Evolutionary conservation across 2,888 invertebrate genomes (phyloP).

Genomic region (Eupithecia exiguata): DNA sequence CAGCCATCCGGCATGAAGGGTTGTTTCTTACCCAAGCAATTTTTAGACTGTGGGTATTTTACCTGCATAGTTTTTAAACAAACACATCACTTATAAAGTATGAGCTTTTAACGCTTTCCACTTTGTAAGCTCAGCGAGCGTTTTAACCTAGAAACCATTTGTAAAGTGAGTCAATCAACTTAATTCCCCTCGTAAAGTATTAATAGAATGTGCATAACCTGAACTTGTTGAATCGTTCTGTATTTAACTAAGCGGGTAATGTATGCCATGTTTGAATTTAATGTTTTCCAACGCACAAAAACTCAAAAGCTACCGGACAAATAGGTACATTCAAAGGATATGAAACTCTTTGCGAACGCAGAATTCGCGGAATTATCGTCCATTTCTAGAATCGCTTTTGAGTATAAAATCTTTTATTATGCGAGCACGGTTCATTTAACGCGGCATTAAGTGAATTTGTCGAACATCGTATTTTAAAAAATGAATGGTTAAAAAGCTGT

Average conservation of each 20-base stretch:
- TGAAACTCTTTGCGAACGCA: constrained; percentile 59
- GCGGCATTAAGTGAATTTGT: constrained; percentile 82
- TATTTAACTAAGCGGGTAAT: constrained; percentile 42
- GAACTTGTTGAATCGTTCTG: constrained; percentile 26
- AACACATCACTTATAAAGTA: background rate
- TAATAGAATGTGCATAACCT: constrained; percentile 23
- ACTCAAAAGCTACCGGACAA: constrained; percentile 46
- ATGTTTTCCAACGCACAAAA: constrained; percentile 64
- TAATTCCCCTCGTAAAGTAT: constrained; percentile 18
- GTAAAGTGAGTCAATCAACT: constrained; percentile 11
- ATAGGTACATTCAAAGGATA: constrained; percentile 44
- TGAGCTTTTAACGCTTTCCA: background rate
- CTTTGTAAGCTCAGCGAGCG: background rate
- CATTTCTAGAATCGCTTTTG: constrained; percentile 77
- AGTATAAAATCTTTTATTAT: constrained; percentile 83
- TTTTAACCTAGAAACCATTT: constrained; percentile 4
- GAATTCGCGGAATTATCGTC: constrained; percentile 74
- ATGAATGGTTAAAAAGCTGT: constrained; percentile 74
- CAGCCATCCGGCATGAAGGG: background rate
- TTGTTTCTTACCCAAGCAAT: background rate
- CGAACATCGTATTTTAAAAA: constrained; percentile 80
- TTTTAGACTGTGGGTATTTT: background rate
- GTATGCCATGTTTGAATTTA: constrained; percentile 62
- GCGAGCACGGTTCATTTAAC: constrained; percentile 82
- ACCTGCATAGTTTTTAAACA: background rate